Conservation (phyloP, 2,113 vertebrate genomes). For the Platysteira castanea region DNA sequence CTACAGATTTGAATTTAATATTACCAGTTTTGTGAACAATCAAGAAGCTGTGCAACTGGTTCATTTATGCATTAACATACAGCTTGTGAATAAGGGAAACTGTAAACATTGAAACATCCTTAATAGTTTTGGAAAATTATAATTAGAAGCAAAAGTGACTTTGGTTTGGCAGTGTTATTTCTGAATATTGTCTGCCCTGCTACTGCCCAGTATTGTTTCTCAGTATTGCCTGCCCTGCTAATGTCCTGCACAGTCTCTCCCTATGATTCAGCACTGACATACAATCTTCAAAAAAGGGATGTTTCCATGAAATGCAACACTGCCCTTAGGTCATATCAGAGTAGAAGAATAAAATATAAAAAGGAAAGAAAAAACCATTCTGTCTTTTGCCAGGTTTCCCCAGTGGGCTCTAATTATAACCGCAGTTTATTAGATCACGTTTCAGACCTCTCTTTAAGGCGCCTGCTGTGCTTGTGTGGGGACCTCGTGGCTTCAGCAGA, state of each 20-base stretch:
- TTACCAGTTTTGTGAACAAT: neutral
- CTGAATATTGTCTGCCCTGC: neutral
- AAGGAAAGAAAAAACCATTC: neutral
- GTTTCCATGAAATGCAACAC: neutral
- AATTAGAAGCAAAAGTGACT: neutral
- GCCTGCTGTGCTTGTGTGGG: neutral
- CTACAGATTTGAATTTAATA: neutral
- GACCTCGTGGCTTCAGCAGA: neutral
- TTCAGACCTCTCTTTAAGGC: slow-evolving; percentile 2
- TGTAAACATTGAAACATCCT: neutral
- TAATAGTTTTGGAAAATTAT: neutral
- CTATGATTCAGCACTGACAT: neutral
- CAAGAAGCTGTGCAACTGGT: neutral
- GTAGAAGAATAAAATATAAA: neutral
- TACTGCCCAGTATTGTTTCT: neutral
- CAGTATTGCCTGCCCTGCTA: neutral
- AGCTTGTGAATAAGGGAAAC: neutral
- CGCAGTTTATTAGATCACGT: neutral
- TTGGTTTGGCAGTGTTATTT: neutral
- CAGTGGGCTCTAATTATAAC: neutral
- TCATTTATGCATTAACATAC: neutral
- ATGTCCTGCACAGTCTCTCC: neutral
- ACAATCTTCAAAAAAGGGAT: neutral
- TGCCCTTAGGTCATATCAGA: neutral
- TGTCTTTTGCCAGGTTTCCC: neutral